These are phyloP conservation scores for Hemichromis elongatus DNA, from an alignment of 2,113 vertebrate genomes.

Conservation along the genomic window DNA sequence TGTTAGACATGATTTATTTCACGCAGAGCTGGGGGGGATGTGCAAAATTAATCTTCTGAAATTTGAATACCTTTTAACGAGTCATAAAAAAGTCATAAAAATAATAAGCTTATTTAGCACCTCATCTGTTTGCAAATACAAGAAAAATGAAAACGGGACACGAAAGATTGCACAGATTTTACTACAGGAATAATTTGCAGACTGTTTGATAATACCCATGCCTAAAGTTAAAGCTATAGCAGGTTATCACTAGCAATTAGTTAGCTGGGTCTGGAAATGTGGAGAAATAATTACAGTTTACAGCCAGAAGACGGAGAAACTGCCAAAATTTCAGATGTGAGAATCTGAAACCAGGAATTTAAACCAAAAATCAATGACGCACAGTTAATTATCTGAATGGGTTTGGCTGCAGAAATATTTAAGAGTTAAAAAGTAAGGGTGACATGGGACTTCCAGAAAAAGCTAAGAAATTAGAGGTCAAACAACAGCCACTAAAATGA, in stretches of 20 bases:
- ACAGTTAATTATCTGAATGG: not conserved
- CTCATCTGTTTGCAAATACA: not conserved
- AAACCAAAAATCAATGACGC: rapidly evolving
- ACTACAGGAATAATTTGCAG: not conserved
- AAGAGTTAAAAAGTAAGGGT: not conserved
- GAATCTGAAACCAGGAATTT: not conserved
- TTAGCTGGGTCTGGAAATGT: rapidly evolving
- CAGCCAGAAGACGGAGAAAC: not conserved
- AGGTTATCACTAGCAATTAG: not conserved
- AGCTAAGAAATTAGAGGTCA: not conserved
- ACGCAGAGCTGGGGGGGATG: not conserved
- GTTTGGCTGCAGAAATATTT: not conserved
- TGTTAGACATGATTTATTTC: not conserved
- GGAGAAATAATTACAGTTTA: not conserved
- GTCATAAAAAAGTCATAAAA: not conserved
- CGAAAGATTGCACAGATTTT: not conserved
- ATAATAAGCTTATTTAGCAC: not conserved
- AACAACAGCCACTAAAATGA: not conserved
- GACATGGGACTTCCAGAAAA: not conserved
- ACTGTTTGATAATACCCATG: not conserved
- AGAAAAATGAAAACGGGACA: rapidly evolving
- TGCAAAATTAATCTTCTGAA: not conserved
- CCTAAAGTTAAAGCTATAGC: not conserved
- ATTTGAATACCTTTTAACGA: not conserved
- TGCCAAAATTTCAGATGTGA: not conserved